These are phyloP conservation scores for Nerophis ophidion DNA, from an alignment of 2,113 vertebrate species.

Conservation along the genomic window DNA sequence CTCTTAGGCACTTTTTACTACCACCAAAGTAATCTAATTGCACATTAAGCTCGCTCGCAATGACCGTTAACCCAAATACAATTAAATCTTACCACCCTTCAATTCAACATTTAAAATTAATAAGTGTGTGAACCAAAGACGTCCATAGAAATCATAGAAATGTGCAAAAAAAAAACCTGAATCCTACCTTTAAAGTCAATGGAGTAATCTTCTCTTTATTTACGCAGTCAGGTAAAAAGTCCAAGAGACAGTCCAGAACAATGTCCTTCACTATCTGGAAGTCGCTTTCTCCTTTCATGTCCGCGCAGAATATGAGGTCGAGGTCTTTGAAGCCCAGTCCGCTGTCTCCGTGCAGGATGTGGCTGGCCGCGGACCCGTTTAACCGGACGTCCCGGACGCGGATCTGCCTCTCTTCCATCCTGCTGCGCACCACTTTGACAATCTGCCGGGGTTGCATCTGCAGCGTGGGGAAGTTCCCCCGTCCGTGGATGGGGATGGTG, in stretches of 20 bases:
- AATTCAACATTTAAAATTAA: constrained; percentile 25
- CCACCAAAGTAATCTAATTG: constrained; percentile 53
- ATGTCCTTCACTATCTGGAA: constrained; percentile 97
- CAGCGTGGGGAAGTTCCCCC: constrained; percentile 97
- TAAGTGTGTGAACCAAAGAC: not conserved
- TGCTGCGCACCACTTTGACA: constrained; percentile 88
- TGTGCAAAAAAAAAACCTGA: too few species aligned
- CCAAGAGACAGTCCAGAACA: constrained; percentile 94
- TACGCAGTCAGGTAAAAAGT: constrained; percentile 95
- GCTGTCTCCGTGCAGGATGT: constrained; percentile 91
- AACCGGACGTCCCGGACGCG: constrained; percentile 88
- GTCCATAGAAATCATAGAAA: too few species aligned
- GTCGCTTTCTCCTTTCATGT: constrained; percentile 88
- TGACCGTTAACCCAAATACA: constrained; percentile 16
- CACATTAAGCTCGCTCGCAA: constrained; percentile 19
- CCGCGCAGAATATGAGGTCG: constrained; percentile 95
- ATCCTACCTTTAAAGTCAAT: constrained; percentile 89
- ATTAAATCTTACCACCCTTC: constrained; percentile 18
- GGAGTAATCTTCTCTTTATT: constrained; percentile 96
- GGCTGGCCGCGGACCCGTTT: constrained; percentile 94
- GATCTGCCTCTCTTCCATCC: constrained; percentile 87
- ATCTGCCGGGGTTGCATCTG: constrained; percentile 93
- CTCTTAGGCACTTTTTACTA: constrained; percentile 59
- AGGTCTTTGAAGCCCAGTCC: constrained; percentile 97
- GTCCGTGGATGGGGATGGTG: constrained; percentile 96